Evolutionary conservation across 2,797 vertebrate genomes (phyloP).

Genomic region (Thripadectes ignobilis): DNA sequence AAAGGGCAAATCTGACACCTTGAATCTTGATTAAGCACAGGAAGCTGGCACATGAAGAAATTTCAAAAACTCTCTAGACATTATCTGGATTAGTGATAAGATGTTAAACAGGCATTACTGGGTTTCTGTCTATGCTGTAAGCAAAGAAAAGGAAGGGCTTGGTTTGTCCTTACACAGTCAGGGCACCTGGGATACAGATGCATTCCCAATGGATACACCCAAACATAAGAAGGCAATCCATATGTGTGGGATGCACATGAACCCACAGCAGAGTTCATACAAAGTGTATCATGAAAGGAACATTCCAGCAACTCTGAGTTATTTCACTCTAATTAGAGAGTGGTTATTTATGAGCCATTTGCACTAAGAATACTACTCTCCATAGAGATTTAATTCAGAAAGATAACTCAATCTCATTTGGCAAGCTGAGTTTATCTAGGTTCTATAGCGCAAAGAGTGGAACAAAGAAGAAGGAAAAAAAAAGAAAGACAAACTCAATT

Average conservation of each 20-base stretch:
- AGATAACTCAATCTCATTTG: neutral
- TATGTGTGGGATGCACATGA: neutral
- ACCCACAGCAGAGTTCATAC: constrained; percentile 6
- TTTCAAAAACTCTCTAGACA: neutral
- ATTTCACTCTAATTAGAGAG: constrained; percentile 12
- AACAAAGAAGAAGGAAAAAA: neutral
- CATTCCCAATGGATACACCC: neutral
- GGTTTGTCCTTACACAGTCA: accelerated
- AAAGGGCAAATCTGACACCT: neutral
- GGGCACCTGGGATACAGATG: constrained; percentile 31
- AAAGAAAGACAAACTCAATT: neutral
- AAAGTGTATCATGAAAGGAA: constrained; percentile 27
- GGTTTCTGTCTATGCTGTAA: neutral
- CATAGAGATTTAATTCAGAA: neutral
- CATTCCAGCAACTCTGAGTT: constrained; percentile 13
- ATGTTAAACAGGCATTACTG: neutral
- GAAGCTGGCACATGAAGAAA: neutral
- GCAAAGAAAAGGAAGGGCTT: neutral
- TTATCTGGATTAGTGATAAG: neutral
- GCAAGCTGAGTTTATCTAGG: neutral
- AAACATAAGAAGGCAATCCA: constrained; percentile 8
- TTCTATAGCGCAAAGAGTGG: neutral
- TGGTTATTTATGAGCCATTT: neutral
- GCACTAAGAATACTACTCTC: neutral
- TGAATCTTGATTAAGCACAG: neutral